Evolutionary conservation across 1,140 invertebrate species (phyloP).

Genomic region (Hermetia illucens): DNA sequence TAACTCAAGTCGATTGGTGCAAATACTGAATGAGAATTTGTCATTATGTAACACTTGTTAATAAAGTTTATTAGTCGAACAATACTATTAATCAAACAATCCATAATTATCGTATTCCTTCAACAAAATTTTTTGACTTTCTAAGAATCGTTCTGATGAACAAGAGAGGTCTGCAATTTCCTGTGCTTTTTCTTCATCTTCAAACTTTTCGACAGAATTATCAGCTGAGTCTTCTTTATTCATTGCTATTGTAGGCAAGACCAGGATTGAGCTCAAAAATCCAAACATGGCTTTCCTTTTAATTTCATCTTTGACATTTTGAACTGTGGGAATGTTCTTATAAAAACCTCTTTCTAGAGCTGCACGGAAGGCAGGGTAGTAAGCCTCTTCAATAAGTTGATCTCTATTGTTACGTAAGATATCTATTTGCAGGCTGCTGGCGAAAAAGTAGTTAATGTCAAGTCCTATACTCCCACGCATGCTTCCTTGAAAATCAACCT

Average conservation of each 20-base stretch:
- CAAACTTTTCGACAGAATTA: conserved; percentile 20
- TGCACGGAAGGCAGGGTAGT: conserved; percentile 16
- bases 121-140: too few species aligned
- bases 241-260: conserved; percentile 28
- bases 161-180: too few species aligned
- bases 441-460: conserved; percentile 27
- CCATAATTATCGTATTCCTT: too few species aligned
- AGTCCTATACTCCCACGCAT: conserved; percentile 27
- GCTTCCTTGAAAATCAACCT: conserved; percentile 28
- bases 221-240: conserved; percentile 24
- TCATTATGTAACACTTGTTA: too few species aligned
- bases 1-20: too few species aligned
- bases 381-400: conserved; percentile 19
- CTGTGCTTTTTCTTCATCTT: conserved; percentile 20
- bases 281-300: conserved; percentile 19
- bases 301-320: conserved; percentile 20
- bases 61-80: too few species aligned
- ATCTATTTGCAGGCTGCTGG: conserved; percentile 25
- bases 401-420: conserved; percentile 21
- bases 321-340: conserved; percentile 15
- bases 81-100: too few species aligned
- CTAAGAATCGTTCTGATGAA: too few species aligned
- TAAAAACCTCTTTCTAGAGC: conserved; percentile 20
- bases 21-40: too few species aligned
- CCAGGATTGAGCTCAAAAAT: conserved; percentile 23